phyloP scores from a whole-genome alignment of 2,888 invertebrate species.

The Mylabris sibirica region DNA sequence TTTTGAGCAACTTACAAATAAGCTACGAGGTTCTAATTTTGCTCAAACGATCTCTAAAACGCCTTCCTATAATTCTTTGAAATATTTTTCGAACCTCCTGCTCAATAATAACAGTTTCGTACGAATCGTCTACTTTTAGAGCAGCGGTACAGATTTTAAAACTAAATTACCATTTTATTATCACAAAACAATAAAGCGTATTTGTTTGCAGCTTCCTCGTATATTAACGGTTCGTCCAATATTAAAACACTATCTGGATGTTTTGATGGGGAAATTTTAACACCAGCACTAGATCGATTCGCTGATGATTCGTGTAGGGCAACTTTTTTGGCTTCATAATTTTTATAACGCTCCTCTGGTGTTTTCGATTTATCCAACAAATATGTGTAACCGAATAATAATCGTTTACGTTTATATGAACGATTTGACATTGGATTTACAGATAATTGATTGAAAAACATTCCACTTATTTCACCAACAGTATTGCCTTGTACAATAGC shows the following conservation, averaged over 20 bases:
- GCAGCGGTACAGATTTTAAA: too few species aligned
- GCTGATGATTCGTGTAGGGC: constrained; percentile 26
- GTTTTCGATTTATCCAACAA: constrained; percentile 45
- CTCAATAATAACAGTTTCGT: too few species aligned
- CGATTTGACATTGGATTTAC: constrained; percentile 1
- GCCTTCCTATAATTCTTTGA: too few species aligned
- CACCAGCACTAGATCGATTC: constrained; percentile 14
- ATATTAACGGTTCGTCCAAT: constrained; percentile 60
- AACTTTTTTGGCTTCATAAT: constrained; percentile 33
- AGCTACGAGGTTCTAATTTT: too few species aligned
- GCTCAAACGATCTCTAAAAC: too few species aligned
- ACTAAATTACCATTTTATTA: constrained; percentile 47
- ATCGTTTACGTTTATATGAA: not conserved
- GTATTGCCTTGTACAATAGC: constrained; percentile 63
- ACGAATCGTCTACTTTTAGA: too few species aligned
- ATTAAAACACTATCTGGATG: constrained; percentile 25
- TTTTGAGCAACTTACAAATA: too few species aligned
- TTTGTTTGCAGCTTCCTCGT: constrained; percentile 60
- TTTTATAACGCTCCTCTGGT: constrained; percentile 37
- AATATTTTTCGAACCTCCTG: too few species aligned
- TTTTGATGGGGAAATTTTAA: constrained; percentile 21
- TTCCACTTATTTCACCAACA: constrained; percentile 63
- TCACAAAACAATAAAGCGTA: constrained; percentile 64
- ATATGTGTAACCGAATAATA: constrained; percentile 43
- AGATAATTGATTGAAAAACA: constrained; percentile 59